A percentile compares a stretch with the other conserved stretches of the same genome.
phyloP scores from a whole-genome alignment of 2,888 invertebrate species.

The Drosophila leonis region DNA sequence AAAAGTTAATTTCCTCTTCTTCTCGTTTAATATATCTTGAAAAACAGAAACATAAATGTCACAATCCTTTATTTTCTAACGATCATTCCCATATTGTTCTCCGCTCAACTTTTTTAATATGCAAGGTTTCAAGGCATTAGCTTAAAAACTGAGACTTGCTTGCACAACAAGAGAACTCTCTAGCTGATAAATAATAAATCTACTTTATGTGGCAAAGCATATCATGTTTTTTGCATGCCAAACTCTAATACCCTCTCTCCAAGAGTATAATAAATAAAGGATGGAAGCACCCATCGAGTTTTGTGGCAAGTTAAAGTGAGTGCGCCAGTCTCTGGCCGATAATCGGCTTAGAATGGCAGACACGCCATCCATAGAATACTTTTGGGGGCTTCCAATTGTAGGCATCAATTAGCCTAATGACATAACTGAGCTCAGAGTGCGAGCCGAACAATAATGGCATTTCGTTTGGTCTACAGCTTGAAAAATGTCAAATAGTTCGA shows the following conservation, averaged over 20 bases:
- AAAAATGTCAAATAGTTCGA: neutral
- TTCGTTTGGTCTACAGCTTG: constrained; percentile 7
- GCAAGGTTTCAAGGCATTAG: too few relatives aligned
- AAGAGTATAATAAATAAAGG: neutral
- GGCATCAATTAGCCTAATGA: constrained; percentile 68
- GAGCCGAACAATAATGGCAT: constrained; percentile 13
- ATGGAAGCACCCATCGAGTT: constrained; percentile 16
- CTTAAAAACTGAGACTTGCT: too few relatives aligned
- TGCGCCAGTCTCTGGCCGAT: constrained; percentile 38
- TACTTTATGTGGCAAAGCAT: neutral
- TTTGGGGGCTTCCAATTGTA: constrained; percentile 21
- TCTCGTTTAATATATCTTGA: too few relatives aligned
- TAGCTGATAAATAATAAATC: too few relatives aligned
- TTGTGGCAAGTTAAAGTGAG: constrained; percentile 40
- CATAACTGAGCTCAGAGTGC: constrained; percentile 39
- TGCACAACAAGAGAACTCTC: neutral
- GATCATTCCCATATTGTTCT: too few relatives aligned
- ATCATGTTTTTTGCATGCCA: neutral
- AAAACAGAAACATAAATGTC: too few relatives aligned
- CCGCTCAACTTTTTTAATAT: too few relatives aligned
- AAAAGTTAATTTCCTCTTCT: too few relatives aligned
- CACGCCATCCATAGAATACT: constrained; percentile 39
- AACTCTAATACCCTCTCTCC: neutral
- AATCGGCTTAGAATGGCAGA: constrained; percentile 73
- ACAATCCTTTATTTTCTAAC: too few relatives aligned